Base-by-base conservation (phyloP, 2,888 invertebrate species). In the Dusona sp. region DNA sequence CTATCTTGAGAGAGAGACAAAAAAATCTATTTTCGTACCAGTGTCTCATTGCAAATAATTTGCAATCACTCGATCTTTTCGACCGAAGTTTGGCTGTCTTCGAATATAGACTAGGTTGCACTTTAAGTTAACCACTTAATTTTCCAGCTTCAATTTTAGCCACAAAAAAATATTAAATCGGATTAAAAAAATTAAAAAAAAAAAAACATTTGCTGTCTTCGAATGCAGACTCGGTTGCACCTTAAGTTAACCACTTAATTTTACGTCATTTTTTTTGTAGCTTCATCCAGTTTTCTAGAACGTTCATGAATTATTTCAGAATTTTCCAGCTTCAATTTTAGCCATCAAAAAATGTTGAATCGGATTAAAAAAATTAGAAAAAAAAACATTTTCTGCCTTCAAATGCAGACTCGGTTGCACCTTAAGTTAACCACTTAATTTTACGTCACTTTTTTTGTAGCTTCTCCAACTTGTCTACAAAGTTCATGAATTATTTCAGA, bases 1-100 rank as follows among this genome's bases (percentile, higher is more conserved):
- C 57, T 57, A 57, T 57, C 57, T 57, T 13, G 13, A 48, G 70
- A 70, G 19, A 51, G 48, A 22, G 33, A 36, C n/a, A 22, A 38
- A 73, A n/a, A 33, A 22, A 33, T 73, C 54, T 73, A 73, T 73
- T 73, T 51, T 22, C 54, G 73, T 54, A 36, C 7, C 73, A 54
- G 19, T n/a, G 29, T 54, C 36, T n/a, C 70, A 16, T 33, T 70
- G 54, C 36, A 22, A 51, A 73, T 70, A 11, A 42, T 68, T 68
- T 68, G 67, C 22, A 68, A 36, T 48, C 29, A 45, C 19, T 48
- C 29, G 48, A 70, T 48, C 48, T 70, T 70, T 48, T 19, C 11
- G 0, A 13, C 13, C 68, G 11, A 25, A 45, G 29, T 25, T 25
- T 48, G 3, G 7, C 13, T 19, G 3, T 22, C 11, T 67, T 38